phyloP scores from a whole-genome alignment of 2,113 vertebrate species.

The Ophthalmolycus amberensis region DNA sequence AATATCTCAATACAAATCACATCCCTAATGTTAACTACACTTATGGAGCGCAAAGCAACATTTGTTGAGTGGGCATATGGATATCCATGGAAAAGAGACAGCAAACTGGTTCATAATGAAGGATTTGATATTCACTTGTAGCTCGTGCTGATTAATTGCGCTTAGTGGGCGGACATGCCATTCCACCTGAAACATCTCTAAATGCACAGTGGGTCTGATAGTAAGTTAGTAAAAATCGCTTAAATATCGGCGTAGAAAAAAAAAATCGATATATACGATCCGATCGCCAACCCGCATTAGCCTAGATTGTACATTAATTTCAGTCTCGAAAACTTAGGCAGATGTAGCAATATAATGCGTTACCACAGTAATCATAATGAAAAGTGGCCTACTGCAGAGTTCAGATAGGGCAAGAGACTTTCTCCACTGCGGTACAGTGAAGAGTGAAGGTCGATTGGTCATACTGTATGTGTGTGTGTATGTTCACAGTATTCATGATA shows the following conservation, averaged over 20 bases:
- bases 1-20: neutral
- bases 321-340: neutral
- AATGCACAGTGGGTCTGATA: neutral
- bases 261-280: neutral
- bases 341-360: neutral
- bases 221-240: neutral
- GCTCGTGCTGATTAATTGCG: neutral
- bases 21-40: neutral
- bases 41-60: neutral
- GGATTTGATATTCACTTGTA: neutral
- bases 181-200: neutral
- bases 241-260: neutral
- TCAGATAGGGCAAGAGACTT: neutral
- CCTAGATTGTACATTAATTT: neutral
- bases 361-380: conserved; percentile 9
- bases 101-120: neutral
- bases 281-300: neutral
- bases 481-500: conserved; percentile 4
- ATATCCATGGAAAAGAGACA: neutral
- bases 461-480: conserved; percentile 1
- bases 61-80: neutral
- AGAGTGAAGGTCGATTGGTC: conserved; percentile 26
- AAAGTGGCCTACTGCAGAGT: neutral
- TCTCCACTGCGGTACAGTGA: neutral
- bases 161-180: neutral